A percentile compares a stretch with the other conserved stretches of the same genome.
Conservation (phyloP, 2,113 vertebrate species). For the Gnathonemus echidnorhynchus region DNA sequence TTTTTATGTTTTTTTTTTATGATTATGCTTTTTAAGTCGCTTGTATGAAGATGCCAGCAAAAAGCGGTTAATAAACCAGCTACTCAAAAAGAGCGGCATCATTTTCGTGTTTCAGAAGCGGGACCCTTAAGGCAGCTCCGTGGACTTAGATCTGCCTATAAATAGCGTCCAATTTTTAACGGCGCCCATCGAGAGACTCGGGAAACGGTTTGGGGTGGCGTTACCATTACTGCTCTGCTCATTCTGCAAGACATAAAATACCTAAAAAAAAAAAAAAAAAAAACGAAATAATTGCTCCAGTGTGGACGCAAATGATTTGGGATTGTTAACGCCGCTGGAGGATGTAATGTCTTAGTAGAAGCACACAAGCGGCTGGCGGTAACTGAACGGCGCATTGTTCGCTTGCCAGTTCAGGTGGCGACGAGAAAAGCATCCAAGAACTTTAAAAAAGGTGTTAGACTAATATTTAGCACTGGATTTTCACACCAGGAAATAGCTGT, state of each 20-base stretch:
- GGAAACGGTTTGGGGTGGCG: not conserved
- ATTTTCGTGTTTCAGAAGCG: not conserved
- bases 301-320: not conserved
- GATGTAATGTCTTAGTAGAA: not conserved
- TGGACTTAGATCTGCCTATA: not conserved
- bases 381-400: constrained; percentile 42
- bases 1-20: not conserved
- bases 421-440: constrained; percentile 41
- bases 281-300: not conserved
- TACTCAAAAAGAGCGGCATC: not conserved
- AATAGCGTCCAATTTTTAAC: not conserved
- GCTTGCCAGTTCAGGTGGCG: constrained; percentile 24
- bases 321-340: not conserved
- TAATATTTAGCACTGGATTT: constrained; percentile 52
- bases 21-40: not conserved
- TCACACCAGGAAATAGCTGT: constrained; percentile 56
- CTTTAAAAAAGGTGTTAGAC: constrained; percentile 40
- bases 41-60: not conserved
- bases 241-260: constrained; percentile 2
- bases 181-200: not conserved
- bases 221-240: not conserved
- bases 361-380: constrained; percentile 8
- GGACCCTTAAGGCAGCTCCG: not conserved
- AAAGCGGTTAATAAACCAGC: not conserved
- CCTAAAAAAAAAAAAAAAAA: not conserved